phyloP scores from a whole-genome alignment of 2,113 vertebrate species.

The Mus pahari region DNA sequence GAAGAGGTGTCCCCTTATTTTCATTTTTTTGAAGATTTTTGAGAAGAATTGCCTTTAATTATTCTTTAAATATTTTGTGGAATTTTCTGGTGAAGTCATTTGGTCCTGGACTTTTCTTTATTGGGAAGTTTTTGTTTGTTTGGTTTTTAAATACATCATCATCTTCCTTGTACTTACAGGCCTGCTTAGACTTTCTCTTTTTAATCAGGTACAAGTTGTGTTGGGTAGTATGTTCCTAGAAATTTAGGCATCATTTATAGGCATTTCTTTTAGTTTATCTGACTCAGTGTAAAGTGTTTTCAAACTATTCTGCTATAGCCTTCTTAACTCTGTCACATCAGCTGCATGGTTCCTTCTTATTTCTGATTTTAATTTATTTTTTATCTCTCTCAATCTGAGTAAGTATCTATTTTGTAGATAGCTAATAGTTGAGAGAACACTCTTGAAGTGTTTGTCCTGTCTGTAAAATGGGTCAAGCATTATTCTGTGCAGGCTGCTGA shows the following conservation, averaged over 20 bases:
- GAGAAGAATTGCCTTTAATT: background rate
- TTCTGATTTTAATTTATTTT: constrained; percentile 31
- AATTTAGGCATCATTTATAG: background rate
- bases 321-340: background rate
- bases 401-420: background rate
- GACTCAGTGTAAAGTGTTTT: background rate
- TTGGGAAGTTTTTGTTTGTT: background rate
- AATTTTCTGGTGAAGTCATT: background rate
- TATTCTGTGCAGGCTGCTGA: background rate
- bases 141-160: background rate
- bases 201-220: background rate
- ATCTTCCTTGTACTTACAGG: background rate
- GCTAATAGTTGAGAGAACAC: constrained; percentile 5
- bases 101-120: background rate
- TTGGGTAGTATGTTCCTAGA: constrained; percentile 14
- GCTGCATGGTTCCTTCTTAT: background rate
- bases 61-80: background rate
- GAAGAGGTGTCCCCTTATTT: background rate
- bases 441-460: background rate
- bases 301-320: background rate
- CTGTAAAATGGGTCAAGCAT: background rate
- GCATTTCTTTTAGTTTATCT: background rate
- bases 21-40: background rate
- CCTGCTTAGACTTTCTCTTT: constrained; percentile 16
- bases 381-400: background rate